Evolutionary conservation across 2,888 invertebrate genomes (phyloP).

Genomic region (Polydrusus pterygomalis): DNA sequence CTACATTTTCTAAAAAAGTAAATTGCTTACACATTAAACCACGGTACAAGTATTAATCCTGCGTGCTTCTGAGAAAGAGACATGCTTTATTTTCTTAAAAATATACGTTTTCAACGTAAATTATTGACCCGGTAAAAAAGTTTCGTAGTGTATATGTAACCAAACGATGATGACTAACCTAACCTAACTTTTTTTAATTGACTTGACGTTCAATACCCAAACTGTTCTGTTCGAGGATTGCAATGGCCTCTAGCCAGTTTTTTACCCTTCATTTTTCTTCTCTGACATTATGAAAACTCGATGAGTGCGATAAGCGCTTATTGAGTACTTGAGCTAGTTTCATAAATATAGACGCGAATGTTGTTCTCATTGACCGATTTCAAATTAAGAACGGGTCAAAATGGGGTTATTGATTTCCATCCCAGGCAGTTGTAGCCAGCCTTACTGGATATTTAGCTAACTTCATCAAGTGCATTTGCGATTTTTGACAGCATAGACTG

Average conservation of each 20-base stretch:
- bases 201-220: no score
- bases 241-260: no score
- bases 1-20: not conserved
- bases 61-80: slow-evolving; percentile 67
- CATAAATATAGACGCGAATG: no score
- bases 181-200: not conserved
- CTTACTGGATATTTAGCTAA: not conserved
- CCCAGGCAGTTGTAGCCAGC: not conserved
- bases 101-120: not conserved
- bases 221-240: no score
- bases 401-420: no score
- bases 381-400: no score
- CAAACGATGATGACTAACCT: not conserved
- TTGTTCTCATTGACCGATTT: no score
- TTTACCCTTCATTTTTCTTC: no score
- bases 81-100: slow-evolving; percentile 58
- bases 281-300: no score
- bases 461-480: not conserved
- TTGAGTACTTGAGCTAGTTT: no score
- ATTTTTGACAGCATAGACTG: not conserved
- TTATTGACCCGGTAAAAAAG: not conserved
- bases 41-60: slow-evolving; percentile 69
- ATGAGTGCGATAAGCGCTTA: no score
- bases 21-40: slow-evolving; percentile 68
- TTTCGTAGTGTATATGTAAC: not conserved